Base-by-base conservation (phyloP, 1,140 invertebrate species). In the Andrena cerasifolii region DNA sequence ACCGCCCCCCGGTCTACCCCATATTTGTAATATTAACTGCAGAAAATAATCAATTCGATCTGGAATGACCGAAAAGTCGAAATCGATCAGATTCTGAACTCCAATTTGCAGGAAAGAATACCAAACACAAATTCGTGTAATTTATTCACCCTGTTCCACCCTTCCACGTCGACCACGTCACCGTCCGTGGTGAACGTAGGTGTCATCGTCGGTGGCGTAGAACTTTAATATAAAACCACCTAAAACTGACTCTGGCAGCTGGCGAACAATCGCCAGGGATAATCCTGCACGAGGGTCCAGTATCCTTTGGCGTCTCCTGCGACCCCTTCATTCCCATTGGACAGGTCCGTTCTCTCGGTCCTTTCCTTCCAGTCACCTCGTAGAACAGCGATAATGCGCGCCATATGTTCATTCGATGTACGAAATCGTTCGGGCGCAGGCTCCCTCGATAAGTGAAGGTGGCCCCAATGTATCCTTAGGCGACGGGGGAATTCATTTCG, bases 221-320 rank as follows among this genome's bases (percentile, higher is more conserved):
- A 36, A 74, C 45, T 45, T 89, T 84, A 82, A 88, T 84, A 72
- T 84, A 87, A 58, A 83, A 73, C 73, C 73, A 80, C 59, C 53
- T 82, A 75, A 86, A 88, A 83, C 83, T 85, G 83, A 88, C 78
- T 89, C 81, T 43, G 58, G 21, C 78, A 85, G 78, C 73, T 78
- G 72, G 72, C 65, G 83, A 87, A 88, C 82, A 87, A 84, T 82
- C 74, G 78, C 66, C 24, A 66, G 78, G 72, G 26, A 70, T n/a
- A 84, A 54, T 80, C 78, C 54, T 14, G 3, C 18, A 31, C 26
- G 12, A 28, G 21, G 54, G 82, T 56, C 70, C 53, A 31, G 40
- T 80, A 84, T 83, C 75, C 61, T 80, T 72, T 76, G 24, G 12
- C 85, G 62, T 75, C 49, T 70, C n/a, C 65, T 24, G 47, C 49